Evolutionary conservation across 2,797 vertebrate genomes (phyloP), one percentile per base, ranked within the genome.

Genomic region (Chiroxiphia lanceolata): DNA sequence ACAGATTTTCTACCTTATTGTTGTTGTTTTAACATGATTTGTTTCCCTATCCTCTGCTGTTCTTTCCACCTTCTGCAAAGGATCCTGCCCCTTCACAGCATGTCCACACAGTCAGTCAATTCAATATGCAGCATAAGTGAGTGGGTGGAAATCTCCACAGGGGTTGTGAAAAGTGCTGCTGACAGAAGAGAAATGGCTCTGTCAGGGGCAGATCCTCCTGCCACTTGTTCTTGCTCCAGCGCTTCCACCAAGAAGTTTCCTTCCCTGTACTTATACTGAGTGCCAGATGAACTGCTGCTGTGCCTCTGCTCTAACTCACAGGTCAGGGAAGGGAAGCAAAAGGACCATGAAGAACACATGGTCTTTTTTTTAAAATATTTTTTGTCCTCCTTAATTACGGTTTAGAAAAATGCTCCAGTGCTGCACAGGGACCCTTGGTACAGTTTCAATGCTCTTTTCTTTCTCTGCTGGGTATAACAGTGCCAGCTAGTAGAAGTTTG

Each of bases 141-240:
- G 90, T 7, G 57, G 72, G 83, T 75, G 83, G 85, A 86, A 96
- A 69, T 47, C 91, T 94, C 69, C 90, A 82, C 50, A 69, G 50
- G 69, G 63, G 47, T 31, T 90, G 74, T 78, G 74, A 70, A 71
- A 91, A 93, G 38, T 0, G 0, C 69, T 90, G 79, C 85, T 90
- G 80, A 61, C 65, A 70, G 83, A 81, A 83, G 33, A 90, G 38
- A 86, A 94, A 76, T 33, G 70, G 53, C 70, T 92, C 91, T 12
- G 9, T 33, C 83, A 93, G 72, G 57, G 76, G 64, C 75, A 92
- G 64, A 85, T 80, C 82, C 64, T 94, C 60, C 82, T 87, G 79
- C 40, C 71, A 45, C 71, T 85, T 65, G 38, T 31, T 83, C 87
- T 45, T 87, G 56, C 53, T 61, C 34, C 34, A 54, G 60, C 12